phyloP scores from a whole-genome alignment of 2,113 vertebrate species.

The Campylomormyrus numenius region DNA sequence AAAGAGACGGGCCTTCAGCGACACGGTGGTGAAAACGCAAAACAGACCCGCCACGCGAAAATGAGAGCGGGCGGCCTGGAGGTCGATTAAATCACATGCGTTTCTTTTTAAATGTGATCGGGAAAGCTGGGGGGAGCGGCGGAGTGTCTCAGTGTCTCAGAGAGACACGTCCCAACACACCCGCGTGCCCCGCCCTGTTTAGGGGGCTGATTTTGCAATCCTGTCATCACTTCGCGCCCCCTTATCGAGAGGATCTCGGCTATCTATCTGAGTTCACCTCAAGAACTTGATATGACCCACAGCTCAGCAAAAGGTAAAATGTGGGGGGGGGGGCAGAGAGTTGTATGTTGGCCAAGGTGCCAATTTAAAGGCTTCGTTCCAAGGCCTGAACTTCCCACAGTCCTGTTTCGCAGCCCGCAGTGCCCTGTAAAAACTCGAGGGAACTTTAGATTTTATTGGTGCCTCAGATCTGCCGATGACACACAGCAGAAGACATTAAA shows the following conservation, averaged over 20 bases:
- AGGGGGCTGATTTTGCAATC: conserved; percentile 50
- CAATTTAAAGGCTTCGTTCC: conserved; percentile 26
- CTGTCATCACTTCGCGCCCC: conserved; percentile 59
- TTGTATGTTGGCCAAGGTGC: conserved; percentile 19
- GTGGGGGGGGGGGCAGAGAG: conserved; percentile 6
- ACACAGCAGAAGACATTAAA: neutral
- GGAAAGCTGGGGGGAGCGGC: neutral
- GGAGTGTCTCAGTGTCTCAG: neutral
- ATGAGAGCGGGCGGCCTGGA: neutral
- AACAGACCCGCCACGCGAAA: neutral
- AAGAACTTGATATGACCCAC: conserved; percentile 59
- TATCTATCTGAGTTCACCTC: conserved; percentile 50
- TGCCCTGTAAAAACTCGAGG: conserved; percentile 22
- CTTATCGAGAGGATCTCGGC: conserved; percentile 51
- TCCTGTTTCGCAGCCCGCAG: neutral
- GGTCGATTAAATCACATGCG: neutral
- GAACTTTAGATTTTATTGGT: conserved; percentile 20
- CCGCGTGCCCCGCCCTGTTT: conserved; percentile 40
- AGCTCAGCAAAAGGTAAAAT: conserved; percentile 35
- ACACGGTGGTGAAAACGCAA: neutral
- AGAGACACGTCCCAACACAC: conserved; percentile 42
- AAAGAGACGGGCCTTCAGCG: neutral
- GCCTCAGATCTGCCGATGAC: conserved; percentile 7
- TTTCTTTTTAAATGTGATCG: neutral
- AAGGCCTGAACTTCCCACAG: conserved; percentile 15